These are phyloP conservation scores for Acanthurus tractus DNA, from an alignment of 2,797 vertebrate species.

Conservation along the genomic window DNA sequence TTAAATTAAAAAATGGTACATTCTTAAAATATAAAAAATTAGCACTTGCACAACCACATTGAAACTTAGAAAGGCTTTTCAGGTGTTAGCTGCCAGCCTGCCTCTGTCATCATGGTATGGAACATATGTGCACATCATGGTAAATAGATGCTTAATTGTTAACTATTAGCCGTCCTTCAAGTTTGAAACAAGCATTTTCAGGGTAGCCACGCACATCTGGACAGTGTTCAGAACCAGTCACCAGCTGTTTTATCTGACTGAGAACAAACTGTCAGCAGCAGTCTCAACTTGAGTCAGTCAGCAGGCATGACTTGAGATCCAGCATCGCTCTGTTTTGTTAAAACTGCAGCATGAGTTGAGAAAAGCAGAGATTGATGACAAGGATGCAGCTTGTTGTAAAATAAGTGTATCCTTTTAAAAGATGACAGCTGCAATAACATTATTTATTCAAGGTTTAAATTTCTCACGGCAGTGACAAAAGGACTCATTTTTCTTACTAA, in stretches of 20 bases:
- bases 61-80: neutral
- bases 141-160: neutral
- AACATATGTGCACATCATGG: neutral
- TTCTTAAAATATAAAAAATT: neutral
- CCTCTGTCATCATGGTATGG: neutral
- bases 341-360: conserved; percentile 22
- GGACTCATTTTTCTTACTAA: conserved; percentile 6
- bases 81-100: neutral
- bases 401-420: conserved; percentile 45
- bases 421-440: conserved; percentile 52
- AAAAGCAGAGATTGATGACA: conserved; percentile 47
- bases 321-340: conserved; percentile 23
- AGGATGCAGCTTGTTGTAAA: conserved; percentile 44
- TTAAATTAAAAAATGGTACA: neutral
- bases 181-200: neutral
- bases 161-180: neutral
- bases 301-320: neutral
- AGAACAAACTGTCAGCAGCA: conserved; percentile 2
- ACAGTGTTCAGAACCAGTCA: neutral
- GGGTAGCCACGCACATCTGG: conserved; percentile 6
- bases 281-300: neutral
- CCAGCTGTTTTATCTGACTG: neutral
- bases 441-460: conserved; percentile 45
- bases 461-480: conserved; percentile 13
- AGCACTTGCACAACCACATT: neutral